These are phyloP conservation scores for Diachasmimorpha longicaudata DNA, from an alignment of 1,140 invertebrate species.

Conservation along the genomic window DNA sequence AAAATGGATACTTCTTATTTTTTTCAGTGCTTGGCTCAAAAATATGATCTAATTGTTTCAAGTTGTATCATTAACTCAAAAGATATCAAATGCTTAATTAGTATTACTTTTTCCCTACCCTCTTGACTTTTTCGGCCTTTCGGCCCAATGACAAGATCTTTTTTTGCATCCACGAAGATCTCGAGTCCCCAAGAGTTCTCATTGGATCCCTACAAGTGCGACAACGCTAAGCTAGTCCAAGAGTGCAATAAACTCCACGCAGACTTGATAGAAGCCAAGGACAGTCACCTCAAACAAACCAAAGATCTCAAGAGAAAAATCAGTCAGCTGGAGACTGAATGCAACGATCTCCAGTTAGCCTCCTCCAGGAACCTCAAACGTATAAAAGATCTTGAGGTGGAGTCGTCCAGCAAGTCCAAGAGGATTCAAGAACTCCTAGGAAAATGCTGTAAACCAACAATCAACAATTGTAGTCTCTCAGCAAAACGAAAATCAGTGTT, in stretches of 20 bases:
- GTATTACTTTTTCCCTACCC: no score
- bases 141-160: background rate
- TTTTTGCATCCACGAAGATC: slow-evolving; percentile 25
- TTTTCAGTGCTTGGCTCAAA: no score
- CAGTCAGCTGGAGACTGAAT: slow-evolving; percentile 66
- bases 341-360: slow-evolving; percentile 65
- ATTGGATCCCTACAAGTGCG: slow-evolving; percentile 73
- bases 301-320: slow-evolving; percentile 69
- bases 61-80: no score
- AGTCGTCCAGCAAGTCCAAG: slow-evolving; percentile 66
- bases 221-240: slow-evolving; percentile 72
- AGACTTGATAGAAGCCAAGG: slow-evolving; percentile 70
- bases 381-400: slow-evolving; percentile 64
- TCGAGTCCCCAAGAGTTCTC: slow-evolving; percentile 65
- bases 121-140: no score
- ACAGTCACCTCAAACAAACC: slow-evolving; percentile 66
- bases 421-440: slow-evolving; percentile 67
- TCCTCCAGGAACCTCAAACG: slow-evolving; percentile 66
- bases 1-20: no score
- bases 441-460: slow-evolving; percentile 64
- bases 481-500: slow-evolving; percentile 51
- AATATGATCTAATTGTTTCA: no score
- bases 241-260: slow-evolving; percentile 77
- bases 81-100: no score
- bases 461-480: slow-evolving; percentile 53